Conservation (phyloP, 2,113 vertebrate genomes). For the Corythoichthys haematopterus region DNA sequence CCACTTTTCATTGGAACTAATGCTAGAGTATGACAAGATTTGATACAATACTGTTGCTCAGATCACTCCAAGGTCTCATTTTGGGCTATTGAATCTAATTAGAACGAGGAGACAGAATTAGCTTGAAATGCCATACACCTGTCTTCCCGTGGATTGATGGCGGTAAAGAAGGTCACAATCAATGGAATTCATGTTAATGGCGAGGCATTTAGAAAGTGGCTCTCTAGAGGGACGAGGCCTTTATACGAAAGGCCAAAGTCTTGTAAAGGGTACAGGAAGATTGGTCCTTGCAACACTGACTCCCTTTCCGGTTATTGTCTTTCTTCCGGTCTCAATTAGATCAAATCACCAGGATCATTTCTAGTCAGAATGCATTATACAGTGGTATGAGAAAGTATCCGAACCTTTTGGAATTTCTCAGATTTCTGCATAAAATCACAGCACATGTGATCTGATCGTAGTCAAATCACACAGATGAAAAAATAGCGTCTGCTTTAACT, state of each 20-base stretch:
- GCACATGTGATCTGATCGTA: no score
- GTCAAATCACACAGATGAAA: no score
- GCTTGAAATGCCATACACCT: constrained; percentile 9
- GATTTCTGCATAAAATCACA: no score
- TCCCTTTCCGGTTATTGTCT: constrained; percentile 27
- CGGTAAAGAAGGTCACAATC: constrained; percentile 38
- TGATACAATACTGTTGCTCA: not conserved
- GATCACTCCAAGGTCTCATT: not conserved
- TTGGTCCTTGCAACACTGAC: not conserved
- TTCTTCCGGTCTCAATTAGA: not conserved
- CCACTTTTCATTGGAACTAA: not conserved
- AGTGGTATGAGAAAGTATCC: no score
- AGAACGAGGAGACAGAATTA: not conserved
- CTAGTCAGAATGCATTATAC: not conserved
- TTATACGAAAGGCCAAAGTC: constrained; percentile 25
- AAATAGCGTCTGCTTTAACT: no score
- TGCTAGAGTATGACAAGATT: not conserved
- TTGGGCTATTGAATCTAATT: not conserved
- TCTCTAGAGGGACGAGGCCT: constrained; percentile 35
- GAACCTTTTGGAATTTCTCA: no score
- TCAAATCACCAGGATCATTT: not conserved
- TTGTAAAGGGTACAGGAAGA: constrained; percentile 38
- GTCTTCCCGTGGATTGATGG: constrained; percentile 24
- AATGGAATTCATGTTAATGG: constrained; percentile 33
- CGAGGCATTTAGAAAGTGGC: constrained; percentile 45